These are phyloP conservation scores for Esox masquinongy DNA, from an alignment of 2,797 vertebrate species.

Conservation along the genomic window DNA sequence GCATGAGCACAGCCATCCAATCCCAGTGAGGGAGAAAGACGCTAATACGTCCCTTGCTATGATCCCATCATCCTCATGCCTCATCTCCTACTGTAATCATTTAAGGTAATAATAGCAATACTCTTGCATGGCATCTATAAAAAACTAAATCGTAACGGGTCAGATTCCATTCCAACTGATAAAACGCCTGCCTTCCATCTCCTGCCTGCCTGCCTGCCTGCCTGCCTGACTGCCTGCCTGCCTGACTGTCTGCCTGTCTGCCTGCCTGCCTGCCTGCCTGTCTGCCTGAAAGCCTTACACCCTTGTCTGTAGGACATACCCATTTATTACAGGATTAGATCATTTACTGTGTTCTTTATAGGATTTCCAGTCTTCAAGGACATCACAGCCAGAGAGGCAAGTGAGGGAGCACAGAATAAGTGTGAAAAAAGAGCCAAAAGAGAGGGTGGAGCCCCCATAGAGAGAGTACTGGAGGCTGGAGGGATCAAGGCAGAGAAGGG, in stretches of 20 bases:
- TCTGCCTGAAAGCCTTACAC: constrained; percentile 68
- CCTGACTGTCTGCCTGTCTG: constrained; percentile 20
- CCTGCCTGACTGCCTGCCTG: constrained; percentile 64
- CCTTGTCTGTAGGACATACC: constrained; percentile 82
- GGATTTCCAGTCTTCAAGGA: constrained; percentile 80
- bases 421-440: constrained; percentile 16
- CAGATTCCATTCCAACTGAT: constrained; percentile 77
- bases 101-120: constrained; percentile 67
- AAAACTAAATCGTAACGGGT: constrained; percentile 65
- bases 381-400: constrained; percentile 67
- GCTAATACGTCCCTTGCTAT: no score
- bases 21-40: no score
- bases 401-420: constrained; percentile 25
- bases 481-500: constrained; percentile 14
- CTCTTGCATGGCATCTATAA: constrained; percentile 73
- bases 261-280: constrained; percentile 25
- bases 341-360: constrained; percentile 83
- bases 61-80: no score
- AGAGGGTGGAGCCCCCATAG: background rate
- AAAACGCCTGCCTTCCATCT: constrained; percentile 73
- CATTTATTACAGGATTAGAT: constrained; percentile 85
- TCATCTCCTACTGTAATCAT: background rate
- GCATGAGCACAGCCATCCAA: background rate
- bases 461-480: constrained; percentile 36
- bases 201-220: constrained; percentile 33